These are phyloP conservation scores for Labeo catla DNA, from an alignment of 2,113 vertebrate genomes.

Conservation along the genomic window DNA sequence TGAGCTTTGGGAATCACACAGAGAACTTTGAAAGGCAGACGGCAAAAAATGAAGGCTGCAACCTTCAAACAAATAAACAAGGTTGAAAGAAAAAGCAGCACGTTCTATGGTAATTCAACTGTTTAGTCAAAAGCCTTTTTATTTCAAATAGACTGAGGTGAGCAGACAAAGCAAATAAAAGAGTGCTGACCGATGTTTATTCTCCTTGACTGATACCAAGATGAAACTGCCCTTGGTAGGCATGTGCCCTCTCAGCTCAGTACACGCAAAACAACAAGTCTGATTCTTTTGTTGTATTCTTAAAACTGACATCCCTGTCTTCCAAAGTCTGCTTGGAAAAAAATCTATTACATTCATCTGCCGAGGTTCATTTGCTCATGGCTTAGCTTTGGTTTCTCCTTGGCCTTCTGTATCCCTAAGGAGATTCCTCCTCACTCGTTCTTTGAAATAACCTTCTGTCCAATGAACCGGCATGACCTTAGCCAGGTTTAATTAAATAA, in stretches of 20 bases:
- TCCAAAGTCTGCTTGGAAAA: neutral
- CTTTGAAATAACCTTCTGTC: conserved; percentile 49
- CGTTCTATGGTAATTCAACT: conserved; percentile 5
- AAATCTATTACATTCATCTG: conserved; percentile 20
- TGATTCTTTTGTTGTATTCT: neutral
- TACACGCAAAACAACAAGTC: neutral
- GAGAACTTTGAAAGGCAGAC: conserved; percentile 4
- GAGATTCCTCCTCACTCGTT: conserved; percentile 23
- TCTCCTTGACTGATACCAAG: conserved; percentile 13
- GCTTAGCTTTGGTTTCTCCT: neutral
- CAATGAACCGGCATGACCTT: conserved; percentile 50
- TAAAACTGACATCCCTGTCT: neutral
- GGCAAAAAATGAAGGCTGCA: conserved; percentile 15
- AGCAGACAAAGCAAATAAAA: conserved; percentile 13
- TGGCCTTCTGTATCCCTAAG: neutral
- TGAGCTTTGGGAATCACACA: neutral
- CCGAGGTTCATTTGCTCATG: conserved; percentile 12
- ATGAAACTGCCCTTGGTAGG: conserved; percentile 17
- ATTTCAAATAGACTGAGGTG: conserved; percentile 3
- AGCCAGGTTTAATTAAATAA: conserved; percentile 53
- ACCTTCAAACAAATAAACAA: conserved; percentile 35
- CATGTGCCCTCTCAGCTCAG: neutral
- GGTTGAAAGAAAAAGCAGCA: conserved; percentile 14
- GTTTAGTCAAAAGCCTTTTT: neutral
- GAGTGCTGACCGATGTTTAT: conserved; percentile 16